Base-by-base conservation (phyloP, 2,888 invertebrate genomes). In the Clitarchus hookeri region DNA sequence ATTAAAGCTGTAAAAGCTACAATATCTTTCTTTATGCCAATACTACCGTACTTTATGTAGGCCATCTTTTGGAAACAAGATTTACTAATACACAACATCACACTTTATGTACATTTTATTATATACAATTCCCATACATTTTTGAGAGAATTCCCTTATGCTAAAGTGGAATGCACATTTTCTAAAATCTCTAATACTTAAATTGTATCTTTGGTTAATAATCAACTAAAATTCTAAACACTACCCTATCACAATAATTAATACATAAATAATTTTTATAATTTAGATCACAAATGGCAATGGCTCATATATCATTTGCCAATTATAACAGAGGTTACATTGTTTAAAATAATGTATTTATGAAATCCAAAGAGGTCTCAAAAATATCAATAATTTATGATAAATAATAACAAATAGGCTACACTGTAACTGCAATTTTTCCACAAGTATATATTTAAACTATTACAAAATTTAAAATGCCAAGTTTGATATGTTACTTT, bases 91-190 rank as follows among this genome's bases (percentile, higher is more conserved):
- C 65, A 65, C 65, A 65, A 19, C 65, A 65, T 65, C 65, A 65
- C 65, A 65, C n/a, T 65, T 65, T 65, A 65, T 65, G 65, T 65
- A 65, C 65, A 65, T 65, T 65, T 65, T 65, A 65, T 65, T 65
- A 65, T 65, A 65, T 65, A 65, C 65, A 65, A n/a, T 65, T 65
- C 65, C 65, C 65, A 65, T 65, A 65, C 65, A 65, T n/a, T n/a
- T 65, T 65, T 65, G 8, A 48, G 65, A 65, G 65, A 65, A n/a
- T 65, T 65, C 65, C 65, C 19, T 65, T 65, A 65, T n/a, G 23
- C 65, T 65, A 65, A 23, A 65, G 65, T 65, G 65, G 65, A 65
- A 65, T 65, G 65, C 65, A 65, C 65, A 65, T 65, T n/a, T 11
- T 65, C 65, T 65, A 65, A 65, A 65, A 65, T 65, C n/a, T 65